Percentiles rank a stretch among this genome's conserved stretches.
Evolutionary conservation across 1,140 invertebrate genomes (phyloP).

Genomic region (Leguminivora glycinivorella): DNA sequence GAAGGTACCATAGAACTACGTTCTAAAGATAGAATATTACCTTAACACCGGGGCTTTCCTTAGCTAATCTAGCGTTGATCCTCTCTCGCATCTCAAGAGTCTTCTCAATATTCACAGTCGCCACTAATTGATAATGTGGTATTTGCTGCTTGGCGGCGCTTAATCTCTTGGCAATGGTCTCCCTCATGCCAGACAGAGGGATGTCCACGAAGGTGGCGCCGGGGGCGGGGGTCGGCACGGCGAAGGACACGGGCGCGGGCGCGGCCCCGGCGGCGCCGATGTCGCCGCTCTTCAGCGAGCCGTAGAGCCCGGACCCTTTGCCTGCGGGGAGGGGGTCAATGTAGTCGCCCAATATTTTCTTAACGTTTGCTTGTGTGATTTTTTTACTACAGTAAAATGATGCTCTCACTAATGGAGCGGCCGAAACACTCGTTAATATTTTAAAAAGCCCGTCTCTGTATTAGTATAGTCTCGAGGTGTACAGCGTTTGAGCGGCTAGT

Average conservation of each 20-base stretch:
- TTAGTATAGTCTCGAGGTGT: no score
- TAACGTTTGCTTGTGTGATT: no score
- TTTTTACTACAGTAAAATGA: no score
- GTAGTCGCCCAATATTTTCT: no score
- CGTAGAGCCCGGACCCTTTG: conserved; percentile 92
- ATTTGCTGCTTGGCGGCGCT: conserved; percentile 95
- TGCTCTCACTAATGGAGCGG: no score
- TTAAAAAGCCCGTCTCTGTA: no score
- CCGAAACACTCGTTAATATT: no score
- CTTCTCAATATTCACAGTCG: conserved; percentile 93
- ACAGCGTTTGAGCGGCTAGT: no score
- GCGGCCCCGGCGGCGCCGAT: conserved; percentile 79
- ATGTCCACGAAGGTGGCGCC: conserved; percentile 86
- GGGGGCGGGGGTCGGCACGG: conserved; percentile 51
- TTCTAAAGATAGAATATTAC: conserved; percentile 39
- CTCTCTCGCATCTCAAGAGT: conserved; percentile 81
- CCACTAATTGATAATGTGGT: conserved; percentile 97
- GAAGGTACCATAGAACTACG: no score
- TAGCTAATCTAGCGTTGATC: conserved; percentile 90
- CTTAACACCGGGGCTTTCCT: conserved; percentile 82
- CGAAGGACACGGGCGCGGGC: conserved; percentile 47
- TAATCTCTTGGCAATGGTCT: conserved; percentile 94
- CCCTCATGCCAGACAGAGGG: conserved; percentile 92
- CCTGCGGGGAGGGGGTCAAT: conserved; percentile 70
- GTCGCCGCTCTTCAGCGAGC: conserved; percentile 93